Evolutionary conservation across 1,140 invertebrate species (phyloP), one percentile per base, ranked within the genome.

Genomic region (Hylaeus anthracinus): DNA sequence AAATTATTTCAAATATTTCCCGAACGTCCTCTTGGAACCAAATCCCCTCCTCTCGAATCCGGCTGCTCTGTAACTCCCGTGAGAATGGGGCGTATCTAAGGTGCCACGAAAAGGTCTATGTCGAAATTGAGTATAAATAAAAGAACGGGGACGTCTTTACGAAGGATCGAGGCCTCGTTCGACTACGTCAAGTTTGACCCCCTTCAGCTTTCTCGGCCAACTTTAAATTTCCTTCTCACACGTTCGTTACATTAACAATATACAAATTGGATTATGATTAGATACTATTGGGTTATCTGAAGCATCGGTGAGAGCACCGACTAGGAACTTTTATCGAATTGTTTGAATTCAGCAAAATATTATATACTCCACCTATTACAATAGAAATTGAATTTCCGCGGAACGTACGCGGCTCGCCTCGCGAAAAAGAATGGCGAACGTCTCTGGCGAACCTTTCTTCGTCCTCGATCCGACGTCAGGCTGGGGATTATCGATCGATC

Each of bases 1-100:
- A 89, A 91, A 91, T 92, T 92, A 91, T 91, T 91, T 91, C 77
- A 89, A 91, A 92, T 90, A 90, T 91, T 79, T 89, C 89, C 79
- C 89, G 83, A 90, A 91, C 86, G 85, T 71, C 69, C 55, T 2
- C 39, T 39, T 26, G 72, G 45, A 43, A n/a, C 64, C 43, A 55
- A 61, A 3, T 15, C 14, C 3, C 45, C 26, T 26, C 41, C 39
- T 9, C 41, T 63, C 45, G n/a, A 26, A 39, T 15, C n/a, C 58
- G 53, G 2, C 55, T 56, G 5, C 51, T 37, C 26, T 1, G 8
- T 51, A 51, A 8, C 60, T 45, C 26, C 26, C 70, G 70, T 79
- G 77, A 79, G 77, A 79, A 79, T 73, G 41, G 51, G 56, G 26
- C 9, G 12, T 9, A 1, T 51, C 48, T 66, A 10, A 12, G 64